These are phyloP conservation scores for Eurytoma californica DNA, from an alignment of 2,888 invertebrate species.

Conservation along the genomic window DNA sequence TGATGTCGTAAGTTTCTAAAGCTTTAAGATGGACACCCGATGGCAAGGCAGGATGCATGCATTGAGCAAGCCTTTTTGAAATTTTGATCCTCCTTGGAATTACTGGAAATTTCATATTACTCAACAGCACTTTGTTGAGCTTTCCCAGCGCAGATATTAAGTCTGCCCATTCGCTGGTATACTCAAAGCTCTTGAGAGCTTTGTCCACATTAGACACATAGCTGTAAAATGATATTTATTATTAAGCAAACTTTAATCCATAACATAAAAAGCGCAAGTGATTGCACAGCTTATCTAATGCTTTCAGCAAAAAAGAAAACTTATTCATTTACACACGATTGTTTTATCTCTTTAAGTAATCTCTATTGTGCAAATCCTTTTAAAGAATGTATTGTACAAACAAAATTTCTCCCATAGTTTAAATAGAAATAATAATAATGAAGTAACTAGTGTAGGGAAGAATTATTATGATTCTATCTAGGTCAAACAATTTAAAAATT, in stretches of 20 bases:
- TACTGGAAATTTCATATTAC: conserved; percentile 88
- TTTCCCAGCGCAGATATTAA: conserved; percentile 92
- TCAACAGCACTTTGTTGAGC: conserved; percentile 89
- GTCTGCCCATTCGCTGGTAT: conserved; percentile 97
- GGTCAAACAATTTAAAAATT: background rate
- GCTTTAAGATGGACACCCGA: conserved; percentile 94
- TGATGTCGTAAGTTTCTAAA: conserved; percentile 92
- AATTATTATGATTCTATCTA: background rate
- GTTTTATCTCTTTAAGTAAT: conserved; percentile 27
- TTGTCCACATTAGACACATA: conserved; percentile 89
- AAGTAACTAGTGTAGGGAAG: too few relatives aligned
- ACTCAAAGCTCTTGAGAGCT: conserved; percentile 92
- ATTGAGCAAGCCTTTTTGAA: conserved; percentile 93
- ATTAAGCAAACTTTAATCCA: conserved; percentile 23
- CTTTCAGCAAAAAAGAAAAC: conserved; percentile 4
- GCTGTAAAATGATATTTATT: conserved; percentile 63
- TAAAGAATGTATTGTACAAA: background rate
- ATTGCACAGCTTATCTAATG: background rate
- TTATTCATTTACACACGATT: conserved; percentile 32
- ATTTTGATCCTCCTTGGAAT: conserved; percentile 92
- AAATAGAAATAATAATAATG: too few relatives aligned
- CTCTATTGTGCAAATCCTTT: conserved; percentile 10
- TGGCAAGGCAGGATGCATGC: conserved; percentile 93
- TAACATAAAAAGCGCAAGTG: background rate
- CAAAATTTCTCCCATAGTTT: background rate